Evolutionary conservation across 2,113 vertebrate genomes (phyloP).

Genomic region (Neomonachus schauinslandi): DNA sequence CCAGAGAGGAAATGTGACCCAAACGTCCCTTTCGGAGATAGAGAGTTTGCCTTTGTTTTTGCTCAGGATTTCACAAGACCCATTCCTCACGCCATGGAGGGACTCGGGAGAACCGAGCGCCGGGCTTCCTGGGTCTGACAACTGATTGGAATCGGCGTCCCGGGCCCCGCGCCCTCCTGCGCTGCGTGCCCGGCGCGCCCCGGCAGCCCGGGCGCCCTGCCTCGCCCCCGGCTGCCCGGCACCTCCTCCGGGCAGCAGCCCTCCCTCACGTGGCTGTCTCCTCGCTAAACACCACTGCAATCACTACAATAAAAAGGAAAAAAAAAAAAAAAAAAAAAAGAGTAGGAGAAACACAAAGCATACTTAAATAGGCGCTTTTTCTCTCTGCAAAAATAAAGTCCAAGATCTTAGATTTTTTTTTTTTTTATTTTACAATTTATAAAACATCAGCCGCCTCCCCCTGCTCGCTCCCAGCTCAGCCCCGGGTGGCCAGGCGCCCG

Average conservation of each 20-base stretch:
- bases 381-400: slow-evolving; percentile 93
- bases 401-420: slow-evolving; percentile 76
- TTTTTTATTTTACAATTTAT: slow-evolving; percentile 86
- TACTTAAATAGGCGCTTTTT: slow-evolving; percentile 89
- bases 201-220: not conserved
- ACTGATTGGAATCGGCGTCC: slow-evolving; percentile 53
- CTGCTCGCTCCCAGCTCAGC: slow-evolving; percentile 58
- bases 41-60: slow-evolving; percentile 80
- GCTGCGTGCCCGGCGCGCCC: slow-evolving; percentile 66
- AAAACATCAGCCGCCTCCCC: slow-evolving; percentile 82
- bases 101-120: slow-evolving; percentile 39
- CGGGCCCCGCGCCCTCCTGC: slow-evolving; percentile 65
- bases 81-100: slow-evolving; percentile 51
- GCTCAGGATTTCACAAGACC: slow-evolving; percentile 73
- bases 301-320: slow-evolving; percentile 74
- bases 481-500: slow-evolving; percentile 64
- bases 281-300: slow-evolving; percentile 69
- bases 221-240: slow-evolving; percentile 62
- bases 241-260: slow-evolving; percentile 71
- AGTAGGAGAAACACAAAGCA: slow-evolving; percentile 81
- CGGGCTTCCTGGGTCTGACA: slow-evolving; percentile 62
- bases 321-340: slow-evolving; percentile 1
- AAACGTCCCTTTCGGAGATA: slow-evolving; percentile 75
- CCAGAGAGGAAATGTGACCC: slow-evolving; percentile 79
- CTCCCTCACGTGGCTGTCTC: slow-evolving; percentile 80